Conservation (phyloP, 2,113 vertebrate genomes). For the Pangasianodon gigas region DNA sequence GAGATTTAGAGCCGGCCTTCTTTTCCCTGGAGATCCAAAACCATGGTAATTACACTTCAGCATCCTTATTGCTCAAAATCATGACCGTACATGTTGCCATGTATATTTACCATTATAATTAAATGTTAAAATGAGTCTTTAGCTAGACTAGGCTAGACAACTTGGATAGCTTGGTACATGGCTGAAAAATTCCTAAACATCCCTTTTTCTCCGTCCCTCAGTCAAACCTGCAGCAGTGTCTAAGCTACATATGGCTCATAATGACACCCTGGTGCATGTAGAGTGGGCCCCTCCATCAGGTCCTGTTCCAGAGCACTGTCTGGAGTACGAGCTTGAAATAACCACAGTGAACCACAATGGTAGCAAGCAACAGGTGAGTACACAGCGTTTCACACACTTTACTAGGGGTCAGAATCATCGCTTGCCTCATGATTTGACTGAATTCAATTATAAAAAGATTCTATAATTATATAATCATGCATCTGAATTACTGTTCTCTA, state of each 20-base stretch:
- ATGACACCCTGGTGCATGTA: slow-evolving; percentile 59
- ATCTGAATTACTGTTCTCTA: neutral
- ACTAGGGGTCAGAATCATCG: neutral
- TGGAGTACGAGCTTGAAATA: slow-evolving; percentile 80
- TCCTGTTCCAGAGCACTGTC: slow-evolving; percentile 69
- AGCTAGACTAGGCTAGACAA: neutral
- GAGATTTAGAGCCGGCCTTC: slow-evolving; percentile 66
- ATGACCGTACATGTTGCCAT: neutral
- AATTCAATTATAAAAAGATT: neutral
- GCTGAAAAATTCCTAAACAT: neutral
- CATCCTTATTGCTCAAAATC: neutral
- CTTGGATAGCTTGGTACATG: neutral
- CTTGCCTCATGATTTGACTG: neutral
- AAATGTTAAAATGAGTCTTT: neutral
- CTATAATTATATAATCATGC: neutral
- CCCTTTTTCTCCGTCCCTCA: slow-evolving; percentile 45
- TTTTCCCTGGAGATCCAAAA: slow-evolving; percentile 80
- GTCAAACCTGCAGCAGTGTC: slow-evolving; percentile 74
- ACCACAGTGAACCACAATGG: slow-evolving; percentile 19
- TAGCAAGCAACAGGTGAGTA: slow-evolving; percentile 22
- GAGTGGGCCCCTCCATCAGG: slow-evolving; percentile 72
- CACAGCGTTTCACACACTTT: neutral
- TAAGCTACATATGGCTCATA: slow-evolving; percentile 53
- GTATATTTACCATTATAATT: neutral
- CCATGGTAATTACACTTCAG: slow-evolving; percentile 70